Conservation (phyloP, 2,113 vertebrate genomes). For the Dunckerocampus dactyliophorus region DNA sequence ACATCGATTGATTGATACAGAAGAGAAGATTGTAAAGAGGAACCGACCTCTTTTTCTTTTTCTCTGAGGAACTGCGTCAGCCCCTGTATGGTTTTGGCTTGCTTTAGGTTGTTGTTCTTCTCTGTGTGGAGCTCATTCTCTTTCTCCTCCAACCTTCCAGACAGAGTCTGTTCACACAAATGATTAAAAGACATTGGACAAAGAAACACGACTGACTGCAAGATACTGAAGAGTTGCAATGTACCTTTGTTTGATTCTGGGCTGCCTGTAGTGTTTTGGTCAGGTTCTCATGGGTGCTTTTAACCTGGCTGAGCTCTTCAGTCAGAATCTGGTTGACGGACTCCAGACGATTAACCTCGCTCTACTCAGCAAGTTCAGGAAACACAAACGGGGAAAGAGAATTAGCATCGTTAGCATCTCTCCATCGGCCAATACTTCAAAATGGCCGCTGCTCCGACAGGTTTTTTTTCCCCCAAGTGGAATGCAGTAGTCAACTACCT, state of each 20-base stretch:
- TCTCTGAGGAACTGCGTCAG: slow-evolving; percentile 83
- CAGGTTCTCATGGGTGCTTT: slow-evolving; percentile 54
- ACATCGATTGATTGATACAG: no score
- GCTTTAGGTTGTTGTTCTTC: slow-evolving; percentile 89
- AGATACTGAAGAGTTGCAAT: background rate
- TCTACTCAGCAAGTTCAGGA: slow-evolving; percentile 39
- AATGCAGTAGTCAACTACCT: slow-evolving; percentile 61
- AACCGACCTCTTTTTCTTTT: slow-evolving; percentile 87
- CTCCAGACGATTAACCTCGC: slow-evolving; percentile 58
- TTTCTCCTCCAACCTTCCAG: slow-evolving; percentile 78
- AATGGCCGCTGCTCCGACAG: no score
- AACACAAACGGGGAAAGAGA: slow-evolving; percentile 4
- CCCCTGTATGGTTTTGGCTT: slow-evolving; percentile 96
- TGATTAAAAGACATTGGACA: background rate
- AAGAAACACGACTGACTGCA: background rate
- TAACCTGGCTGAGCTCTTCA: slow-evolving; percentile 61
- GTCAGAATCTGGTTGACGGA: slow-evolving; percentile 57
- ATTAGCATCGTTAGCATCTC: slow-evolving; percentile 6
- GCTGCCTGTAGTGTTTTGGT: slow-evolving; percentile 61
- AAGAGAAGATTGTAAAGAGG: background rate
- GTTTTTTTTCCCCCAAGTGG: background rate
- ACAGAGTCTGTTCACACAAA: slow-evolving; percentile 73
- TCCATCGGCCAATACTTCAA: background rate
- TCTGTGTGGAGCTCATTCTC: slow-evolving; percentile 81
- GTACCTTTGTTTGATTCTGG: slow-evolving; percentile 69